phyloP scores from a whole-genome alignment of 2,113 vertebrate species.

The Lepidothrix coronata region DNA sequence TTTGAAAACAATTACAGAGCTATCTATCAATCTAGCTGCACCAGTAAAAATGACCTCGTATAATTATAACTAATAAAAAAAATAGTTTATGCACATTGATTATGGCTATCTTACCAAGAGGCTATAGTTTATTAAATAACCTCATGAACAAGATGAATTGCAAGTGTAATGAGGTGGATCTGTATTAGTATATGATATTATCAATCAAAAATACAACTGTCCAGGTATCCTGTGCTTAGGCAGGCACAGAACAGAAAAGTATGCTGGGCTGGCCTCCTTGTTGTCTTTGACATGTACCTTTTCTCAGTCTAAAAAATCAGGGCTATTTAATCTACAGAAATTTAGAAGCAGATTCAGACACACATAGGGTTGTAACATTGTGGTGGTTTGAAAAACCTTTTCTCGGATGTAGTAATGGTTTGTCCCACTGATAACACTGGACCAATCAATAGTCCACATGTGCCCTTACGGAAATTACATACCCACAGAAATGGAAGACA shows the following conservation, averaged over 20 bases:
- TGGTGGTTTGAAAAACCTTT: too few species aligned
- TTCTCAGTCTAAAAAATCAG: neutral
- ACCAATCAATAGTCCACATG: too few species aligned
- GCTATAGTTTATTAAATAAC: constrained; percentile 40
- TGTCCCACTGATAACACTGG: too few species aligned
- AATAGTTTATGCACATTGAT: constrained; percentile 45
- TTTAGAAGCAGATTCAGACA: neutral
- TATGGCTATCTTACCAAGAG: constrained; percentile 12
- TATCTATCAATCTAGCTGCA: constrained; percentile 30
- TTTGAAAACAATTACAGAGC: constrained; percentile 50
- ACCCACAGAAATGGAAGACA: too few species aligned
- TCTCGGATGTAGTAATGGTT: too few species aligned
- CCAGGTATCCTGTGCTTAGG: neutral
- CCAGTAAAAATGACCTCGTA: constrained; percentile 23
- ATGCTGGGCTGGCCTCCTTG: neutral
- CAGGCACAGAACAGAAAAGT: neutral
- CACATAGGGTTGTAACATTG: neutral
- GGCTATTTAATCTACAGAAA: neutral
- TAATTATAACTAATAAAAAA: constrained; percentile 63
- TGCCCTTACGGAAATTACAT: too few species aligned
- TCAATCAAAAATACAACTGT: neutral
- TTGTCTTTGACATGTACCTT: neutral
- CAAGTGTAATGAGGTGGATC: constrained; percentile 26
- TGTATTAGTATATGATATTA: constrained; percentile 18
- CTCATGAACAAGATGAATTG: neutral